These are phyloP conservation scores for Phalera bucephala DNA, from an alignment of 2,888 invertebrate species.

Conservation along the genomic window DNA sequence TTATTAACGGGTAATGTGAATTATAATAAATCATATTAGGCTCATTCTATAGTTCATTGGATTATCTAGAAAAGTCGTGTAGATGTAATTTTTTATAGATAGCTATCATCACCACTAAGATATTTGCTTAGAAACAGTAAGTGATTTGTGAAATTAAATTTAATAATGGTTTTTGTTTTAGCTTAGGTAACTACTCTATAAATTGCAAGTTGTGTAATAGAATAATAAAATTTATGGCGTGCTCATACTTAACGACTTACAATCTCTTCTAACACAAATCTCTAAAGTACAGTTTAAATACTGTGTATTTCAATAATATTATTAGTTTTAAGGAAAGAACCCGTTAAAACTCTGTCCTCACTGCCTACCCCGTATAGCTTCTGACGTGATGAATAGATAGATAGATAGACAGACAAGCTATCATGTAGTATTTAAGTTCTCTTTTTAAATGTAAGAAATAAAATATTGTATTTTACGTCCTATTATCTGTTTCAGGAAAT, in stretches of 20 bases:
- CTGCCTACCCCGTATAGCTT: too few relatives aligned
- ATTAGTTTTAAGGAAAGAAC: too few relatives aligned
- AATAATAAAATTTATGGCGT: conserved; percentile 67
- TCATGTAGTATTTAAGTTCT: too few relatives aligned
- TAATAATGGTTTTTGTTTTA: conserved; percentile 52
- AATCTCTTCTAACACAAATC: conserved; percentile 40
- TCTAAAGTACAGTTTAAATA: too few relatives aligned
- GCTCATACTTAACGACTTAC: conserved; percentile 66
- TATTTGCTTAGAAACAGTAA: conserved; percentile 19
- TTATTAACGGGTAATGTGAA: conserved; percentile 12
- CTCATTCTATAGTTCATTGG: conserved; percentile 1
- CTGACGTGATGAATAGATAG: too few relatives aligned
- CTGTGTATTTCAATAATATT: too few relatives aligned
- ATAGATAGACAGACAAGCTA: too few relatives aligned
- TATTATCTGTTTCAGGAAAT: too few relatives aligned
- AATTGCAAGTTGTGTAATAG: conserved; percentile 51
- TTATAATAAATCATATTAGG: conserved; percentile 6
- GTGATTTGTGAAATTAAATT: conserved; percentile 40
- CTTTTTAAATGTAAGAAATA: too few relatives aligned
- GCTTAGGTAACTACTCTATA: conserved; percentile 50
- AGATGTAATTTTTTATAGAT: conserved; percentile 13
- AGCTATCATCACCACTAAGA: conserved; percentile 18
- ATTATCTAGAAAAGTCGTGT: conserved; percentile 13
- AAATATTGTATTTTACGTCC: too few relatives aligned
- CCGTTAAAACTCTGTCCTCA: too few relatives aligned